phyloP scores from a whole-genome alignment of 2,888 invertebrate genomes.

The Geophilus truncorum region DNA sequence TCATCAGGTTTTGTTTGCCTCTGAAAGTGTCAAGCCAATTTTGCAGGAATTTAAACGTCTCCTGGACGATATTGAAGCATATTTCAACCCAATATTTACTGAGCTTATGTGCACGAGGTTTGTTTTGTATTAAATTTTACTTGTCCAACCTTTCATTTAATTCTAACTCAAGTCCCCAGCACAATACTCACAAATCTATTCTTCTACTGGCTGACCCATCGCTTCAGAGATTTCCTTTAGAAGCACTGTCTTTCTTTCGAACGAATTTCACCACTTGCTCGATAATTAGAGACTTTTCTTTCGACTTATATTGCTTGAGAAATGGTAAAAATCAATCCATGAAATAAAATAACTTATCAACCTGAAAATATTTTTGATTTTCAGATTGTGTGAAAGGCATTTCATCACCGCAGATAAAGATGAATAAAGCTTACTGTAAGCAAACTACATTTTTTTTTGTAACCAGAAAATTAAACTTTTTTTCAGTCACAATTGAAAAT shows the following conservation, averaged over 20 bases:
- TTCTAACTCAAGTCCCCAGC: neutral
- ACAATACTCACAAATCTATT: neutral
- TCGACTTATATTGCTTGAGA: neutral
- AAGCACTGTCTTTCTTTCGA: neutral
- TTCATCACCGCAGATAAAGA: no score
- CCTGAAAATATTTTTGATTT: no score
- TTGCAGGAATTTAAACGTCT: neutral
- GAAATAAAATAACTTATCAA: no score
- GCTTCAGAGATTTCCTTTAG: constrained; percentile 8
- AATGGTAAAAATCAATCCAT: neutral
- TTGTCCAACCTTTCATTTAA: no score
- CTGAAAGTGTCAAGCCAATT: neutral
- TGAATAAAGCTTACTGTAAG: neutral
- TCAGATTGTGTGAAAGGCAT: no score
- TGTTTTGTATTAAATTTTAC: neutral
- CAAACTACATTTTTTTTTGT: neutral
- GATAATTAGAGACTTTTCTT: neutral
- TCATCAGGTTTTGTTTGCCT: no score
- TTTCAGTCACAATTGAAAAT: neutral
- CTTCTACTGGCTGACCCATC: neutral
- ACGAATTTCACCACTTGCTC: neutral
- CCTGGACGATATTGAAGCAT: neutral
- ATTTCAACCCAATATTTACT: neutral
- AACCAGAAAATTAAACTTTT: neutral
- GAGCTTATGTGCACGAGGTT: neutral